Evolutionary conservation across 1,140 invertebrate species (phyloP).

Genomic region (Eciton burchellii): DNA sequence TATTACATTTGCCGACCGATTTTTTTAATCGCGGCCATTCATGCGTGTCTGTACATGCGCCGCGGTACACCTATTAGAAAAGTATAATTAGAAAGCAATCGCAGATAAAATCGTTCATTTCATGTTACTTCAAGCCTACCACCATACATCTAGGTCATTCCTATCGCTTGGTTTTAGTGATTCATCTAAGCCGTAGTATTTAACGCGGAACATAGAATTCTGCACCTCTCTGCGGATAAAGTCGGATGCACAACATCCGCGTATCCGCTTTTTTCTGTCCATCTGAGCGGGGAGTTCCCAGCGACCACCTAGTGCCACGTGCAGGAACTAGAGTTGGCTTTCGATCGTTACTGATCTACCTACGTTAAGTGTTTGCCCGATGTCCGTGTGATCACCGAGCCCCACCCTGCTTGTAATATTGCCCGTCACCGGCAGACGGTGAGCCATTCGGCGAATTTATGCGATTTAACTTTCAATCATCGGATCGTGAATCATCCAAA

Average conservation of each 20-base stretch:
- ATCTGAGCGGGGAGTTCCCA: slow-evolving; percentile 50
- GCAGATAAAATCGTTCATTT: not conserved
- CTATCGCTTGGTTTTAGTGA: not conserved
- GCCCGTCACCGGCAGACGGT: not conserved
- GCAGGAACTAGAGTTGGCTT: slow-evolving; percentile 72
- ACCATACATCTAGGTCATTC: not conserved
- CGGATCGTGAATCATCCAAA: slow-evolving; percentile 18
- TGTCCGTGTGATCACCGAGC: slow-evolving; percentile 63
- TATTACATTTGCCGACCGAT: not conserved
- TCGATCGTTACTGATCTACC: slow-evolving; percentile 78
- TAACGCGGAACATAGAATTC: not conserved
- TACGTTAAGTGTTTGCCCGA: slow-evolving; percentile 74
- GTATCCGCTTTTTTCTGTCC: slow-evolving; percentile 58
- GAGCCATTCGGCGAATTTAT: slow-evolving; percentile 33
- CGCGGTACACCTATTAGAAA: slow-evolving; percentile 1
- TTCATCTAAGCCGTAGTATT: not conserved
- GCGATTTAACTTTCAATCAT: slow-evolving; percentile 21
- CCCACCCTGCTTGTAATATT: slow-evolving; percentile 71
- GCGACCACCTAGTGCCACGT: slow-evolving; percentile 76
- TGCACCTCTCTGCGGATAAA: slow-evolving; percentile 53
- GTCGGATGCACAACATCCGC: slow-evolving; percentile 56
- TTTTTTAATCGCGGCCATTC: not conserved
- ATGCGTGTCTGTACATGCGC: not conserved
- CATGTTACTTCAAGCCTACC: not conserved
- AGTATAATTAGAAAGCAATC: not conserved